Base-by-base conservation (phyloP, 2,113 vertebrate genomes). In the Oxyruncus cristatus region DNA sequence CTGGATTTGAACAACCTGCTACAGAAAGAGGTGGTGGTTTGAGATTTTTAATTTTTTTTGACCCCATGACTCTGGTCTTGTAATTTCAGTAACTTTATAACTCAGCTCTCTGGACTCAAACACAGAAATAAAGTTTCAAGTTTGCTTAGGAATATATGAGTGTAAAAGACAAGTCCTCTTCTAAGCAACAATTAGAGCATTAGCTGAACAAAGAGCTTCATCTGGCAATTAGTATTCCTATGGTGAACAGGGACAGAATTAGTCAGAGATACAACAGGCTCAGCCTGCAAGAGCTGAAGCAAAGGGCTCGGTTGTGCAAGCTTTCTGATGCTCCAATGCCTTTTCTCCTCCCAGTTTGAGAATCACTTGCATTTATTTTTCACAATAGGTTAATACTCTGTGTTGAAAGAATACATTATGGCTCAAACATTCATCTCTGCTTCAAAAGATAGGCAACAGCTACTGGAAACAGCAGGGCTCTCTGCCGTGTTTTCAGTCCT, bases 211-310 rank as follows among this genome's bases (percentile, higher is more conserved):
- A 96, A 95, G 94, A 96, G 68, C 83, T 97, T 97, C 95, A 92
- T 93, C 89, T 95, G 96, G 79, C 88, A 94, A 96, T 96, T 96
- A 96, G 95, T 97, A 96, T 96, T 96, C 96, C 88, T 95, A 79
- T 86, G 82, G 90, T 92, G 95, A 96, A 65, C 82, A 86, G 92
- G 27, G 72, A 96, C 61, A 86, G 88, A 96, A 94, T 97, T 92
- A 95, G 85, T 74, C 67, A 96, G 85, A 92, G 75, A 95, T 94
- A 80, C 72, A 65, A 83, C 79, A 90, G 76, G 68, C 88, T 95
- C 79, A 81, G 65, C 35, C 72, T 88, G 63, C 81, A 90, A 66
- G 50, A 92, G 88, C 63, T 80, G 68, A 77, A 93, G 90, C 52
- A 80, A 93, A 95, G 94, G 52, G 55, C 93, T 95, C 3, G 2